phyloP scores from a whole-genome alignment of 2,797 vertebrate species.

The Malacoraja senta region DNA sequence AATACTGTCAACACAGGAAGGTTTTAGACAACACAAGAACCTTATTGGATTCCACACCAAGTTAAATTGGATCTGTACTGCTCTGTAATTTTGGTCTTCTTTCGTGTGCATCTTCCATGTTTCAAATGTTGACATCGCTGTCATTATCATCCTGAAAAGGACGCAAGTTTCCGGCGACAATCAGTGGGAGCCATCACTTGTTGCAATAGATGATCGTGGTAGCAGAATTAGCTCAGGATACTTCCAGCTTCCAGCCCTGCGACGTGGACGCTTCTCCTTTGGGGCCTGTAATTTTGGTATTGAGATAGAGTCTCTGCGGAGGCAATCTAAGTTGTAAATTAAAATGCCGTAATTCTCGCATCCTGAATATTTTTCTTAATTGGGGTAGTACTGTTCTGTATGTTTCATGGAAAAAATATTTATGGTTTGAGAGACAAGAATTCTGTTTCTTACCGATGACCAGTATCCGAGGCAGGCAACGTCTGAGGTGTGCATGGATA shows the following conservation, averaged over 20 bases:
- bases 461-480: neutral
- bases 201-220: no score
- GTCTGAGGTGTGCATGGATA: no score
- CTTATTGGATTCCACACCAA: neutral
- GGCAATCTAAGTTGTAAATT: neutral
- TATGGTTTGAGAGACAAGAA: neutral
- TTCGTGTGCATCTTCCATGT: no score
- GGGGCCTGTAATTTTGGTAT: neutral
- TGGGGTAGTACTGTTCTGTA: neutral
- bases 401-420: neutral
- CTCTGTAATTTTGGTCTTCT: neutral
- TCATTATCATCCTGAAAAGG: no score
- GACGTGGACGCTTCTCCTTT: no score
- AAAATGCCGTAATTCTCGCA: neutral
- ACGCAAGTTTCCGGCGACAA: no score
- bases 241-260: no score
- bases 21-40: neutral
- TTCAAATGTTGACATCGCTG: no score
- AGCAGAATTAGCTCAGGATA: no score
- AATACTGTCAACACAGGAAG: neutral
- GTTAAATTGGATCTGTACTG: neutral
- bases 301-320: neutral
- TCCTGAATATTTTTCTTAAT: no score
- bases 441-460: neutral
- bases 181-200: no score